Base-by-base conservation (phyloP, 2,797 vertebrate genomes). In the Meriones psammophilus region DNA sequence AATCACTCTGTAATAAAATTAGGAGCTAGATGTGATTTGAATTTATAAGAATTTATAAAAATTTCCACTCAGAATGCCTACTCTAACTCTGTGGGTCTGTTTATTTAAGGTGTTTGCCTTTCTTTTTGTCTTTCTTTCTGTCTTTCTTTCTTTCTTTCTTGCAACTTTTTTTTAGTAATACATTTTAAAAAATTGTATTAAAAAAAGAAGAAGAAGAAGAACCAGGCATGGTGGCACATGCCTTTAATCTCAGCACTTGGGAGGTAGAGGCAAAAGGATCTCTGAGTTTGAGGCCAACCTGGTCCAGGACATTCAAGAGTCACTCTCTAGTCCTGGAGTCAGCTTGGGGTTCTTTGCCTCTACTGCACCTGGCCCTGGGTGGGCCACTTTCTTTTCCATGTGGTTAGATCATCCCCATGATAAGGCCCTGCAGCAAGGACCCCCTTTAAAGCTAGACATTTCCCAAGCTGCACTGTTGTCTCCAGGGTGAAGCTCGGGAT, bases 321-420 rank as follows among this genome's bases (percentile, higher is more conserved):
- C 80, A 64, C 42, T 73, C 8, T 54, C 0, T 18, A 42, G 58
- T 62, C 5, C 77, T 88, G 30, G 20, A 18, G 10, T 36, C 10
- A 30, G 71, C 3, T 6, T 68, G 36, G 42, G 30, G 4, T 69
- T 74, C 71, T 68, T n/a, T 58, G 50, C 64, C 8, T 33, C 62
- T 18, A 14, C 36, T 42, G 18, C 3, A 15, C 46, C 60, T 50
- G 14, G 7, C 46, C n/a, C 24, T 24, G 24, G 18, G 36, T 5
- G 12, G 46, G 36, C 3, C 60, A 46, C 14, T 94, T 87, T 73
- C 64, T 92, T 71, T 91, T 39, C 36, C 30, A 39, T 0, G 26
- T 64, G 66, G 91, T 87, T 81, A 96, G 91, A 94, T 89, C 20
- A 66, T 18, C 66, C 60, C 77, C 10, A 0, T 33, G 92, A 92